Evolutionary conservation across 2,888 invertebrate genomes (phyloP).

Genomic region (Gonocerus acuteangulatus): DNA sequence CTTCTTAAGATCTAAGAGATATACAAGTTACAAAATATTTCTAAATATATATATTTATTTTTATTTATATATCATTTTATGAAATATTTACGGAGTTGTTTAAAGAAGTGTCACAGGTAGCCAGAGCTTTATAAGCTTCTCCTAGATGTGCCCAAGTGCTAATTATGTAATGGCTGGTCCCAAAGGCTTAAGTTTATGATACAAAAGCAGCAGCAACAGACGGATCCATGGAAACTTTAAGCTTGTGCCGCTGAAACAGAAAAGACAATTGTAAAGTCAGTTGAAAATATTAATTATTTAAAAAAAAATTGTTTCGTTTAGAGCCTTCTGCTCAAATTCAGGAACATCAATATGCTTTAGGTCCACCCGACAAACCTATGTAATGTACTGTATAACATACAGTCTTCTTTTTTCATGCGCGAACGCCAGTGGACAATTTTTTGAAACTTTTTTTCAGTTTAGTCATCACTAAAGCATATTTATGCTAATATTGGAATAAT

Average conservation of each 20-base stretch:
- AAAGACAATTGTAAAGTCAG: background rate
- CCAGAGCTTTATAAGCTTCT: constrained; percentile 20
- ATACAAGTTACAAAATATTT: constrained; percentile 21
- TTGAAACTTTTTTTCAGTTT: too few species aligned
- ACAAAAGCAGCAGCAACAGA: constrained; percentile 21
- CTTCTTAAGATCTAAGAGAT: constrained; percentile 12
- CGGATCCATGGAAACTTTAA: constrained; percentile 22
- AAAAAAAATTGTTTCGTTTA: too few species aligned
- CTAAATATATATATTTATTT: constrained; percentile 23
- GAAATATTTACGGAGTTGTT: constrained; percentile 7
- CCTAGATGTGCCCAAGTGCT: constrained; percentile 23
- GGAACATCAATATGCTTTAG: too few species aligned
- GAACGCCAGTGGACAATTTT: too few species aligned
- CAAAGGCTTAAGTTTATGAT: constrained; percentile 19
- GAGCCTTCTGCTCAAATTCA: too few species aligned
- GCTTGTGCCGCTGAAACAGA: constrained; percentile 22
- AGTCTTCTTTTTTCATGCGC: too few species aligned
- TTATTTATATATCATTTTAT: constrained; percentile 11
- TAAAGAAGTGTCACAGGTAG: background rate
- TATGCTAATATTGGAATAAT: too few species aligned
- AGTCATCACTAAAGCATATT: too few species aligned
- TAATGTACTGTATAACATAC: too few species aligned
- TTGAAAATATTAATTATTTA: background rate
- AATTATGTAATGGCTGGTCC: constrained; percentile 23
- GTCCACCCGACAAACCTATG: too few species aligned